Evolutionary conservation across 2,113 vertebrate genomes (phyloP).

Genomic region (Anarhynchus alexandrinus): DNA sequence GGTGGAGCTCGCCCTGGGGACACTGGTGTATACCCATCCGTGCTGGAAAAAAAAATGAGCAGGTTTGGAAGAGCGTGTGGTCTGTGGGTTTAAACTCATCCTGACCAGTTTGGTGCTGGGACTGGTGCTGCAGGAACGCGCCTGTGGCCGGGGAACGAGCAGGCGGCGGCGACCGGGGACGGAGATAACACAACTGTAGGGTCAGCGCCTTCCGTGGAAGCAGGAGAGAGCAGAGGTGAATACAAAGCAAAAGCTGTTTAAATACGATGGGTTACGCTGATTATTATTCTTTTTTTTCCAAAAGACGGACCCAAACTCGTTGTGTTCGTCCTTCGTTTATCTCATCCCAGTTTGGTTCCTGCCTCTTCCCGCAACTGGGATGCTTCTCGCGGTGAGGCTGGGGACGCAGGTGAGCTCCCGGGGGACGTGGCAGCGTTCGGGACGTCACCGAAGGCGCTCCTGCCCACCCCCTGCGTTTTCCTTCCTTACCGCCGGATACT

Average conservation of each 20-base stretch:
- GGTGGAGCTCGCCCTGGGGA: neutral
- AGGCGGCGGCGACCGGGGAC: neutral
- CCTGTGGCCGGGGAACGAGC: neutral
- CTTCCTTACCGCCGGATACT: neutral
- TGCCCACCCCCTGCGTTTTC: neutral
- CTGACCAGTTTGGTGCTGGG: accelerated
- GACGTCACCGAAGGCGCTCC: accelerated
- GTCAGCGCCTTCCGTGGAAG: neutral
- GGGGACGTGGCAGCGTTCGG: neutral
- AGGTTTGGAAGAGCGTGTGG: neutral
- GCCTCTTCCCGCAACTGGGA: accelerated
- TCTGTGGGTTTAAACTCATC: neutral
- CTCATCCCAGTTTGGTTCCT: neutral
- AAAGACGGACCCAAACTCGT: neutral
- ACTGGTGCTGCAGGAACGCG: neutral
- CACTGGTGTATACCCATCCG: accelerated
- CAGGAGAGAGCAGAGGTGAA: neutral
- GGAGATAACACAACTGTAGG: accelerated
- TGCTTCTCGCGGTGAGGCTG: neutral
- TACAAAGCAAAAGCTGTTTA: neutral
- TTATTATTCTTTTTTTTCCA: neutral
- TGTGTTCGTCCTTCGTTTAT: neutral
- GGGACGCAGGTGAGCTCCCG: neutral
- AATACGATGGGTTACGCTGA: neutral
- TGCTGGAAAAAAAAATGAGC: too few species aligned